Evolutionary conservation across 2,797 vertebrate genomes (phyloP).

Genomic region (Miichthys miiuy): DNA sequence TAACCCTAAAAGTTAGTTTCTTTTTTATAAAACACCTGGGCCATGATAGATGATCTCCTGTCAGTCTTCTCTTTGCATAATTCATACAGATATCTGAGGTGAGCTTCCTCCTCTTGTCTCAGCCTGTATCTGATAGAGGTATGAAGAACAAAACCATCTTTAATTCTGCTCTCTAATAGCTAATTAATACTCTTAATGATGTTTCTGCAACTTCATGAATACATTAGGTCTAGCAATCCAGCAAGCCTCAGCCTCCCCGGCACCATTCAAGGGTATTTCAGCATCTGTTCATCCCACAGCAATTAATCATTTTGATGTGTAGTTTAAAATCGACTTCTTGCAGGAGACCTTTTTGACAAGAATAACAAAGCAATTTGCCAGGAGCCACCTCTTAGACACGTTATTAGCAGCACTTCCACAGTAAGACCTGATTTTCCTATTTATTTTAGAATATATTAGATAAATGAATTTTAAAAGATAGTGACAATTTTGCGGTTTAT

Average conservation of each 20-base stretch:
- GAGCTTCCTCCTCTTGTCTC: constrained; percentile 14
- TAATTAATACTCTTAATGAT: constrained; percentile 92
- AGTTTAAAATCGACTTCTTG: constrained; percentile 96
- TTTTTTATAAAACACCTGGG: neutral
- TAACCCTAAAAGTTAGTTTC: no score
- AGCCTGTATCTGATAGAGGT: constrained; percentile 12
- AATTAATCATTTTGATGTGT: constrained; percentile 99
- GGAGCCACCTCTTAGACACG: constrained; percentile 93
- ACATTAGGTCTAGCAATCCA: constrained; percentile 88
- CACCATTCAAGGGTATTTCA: constrained; percentile 93
- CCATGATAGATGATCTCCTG: neutral
- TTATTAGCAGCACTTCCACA: constrained; percentile 93
- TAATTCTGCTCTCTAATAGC: constrained; percentile 78
- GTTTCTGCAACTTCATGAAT: constrained; percentile 91
- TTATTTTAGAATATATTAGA: constrained; percentile 63
- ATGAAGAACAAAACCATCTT: constrained; percentile 36
- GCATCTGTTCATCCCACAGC: constrained; percentile 96
- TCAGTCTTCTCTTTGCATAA: neutral
- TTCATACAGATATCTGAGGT: neutral
- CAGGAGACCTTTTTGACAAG: constrained; percentile 92
- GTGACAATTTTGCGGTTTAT: constrained; percentile 64
- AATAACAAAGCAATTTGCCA: constrained; percentile 99
- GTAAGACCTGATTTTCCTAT: constrained; percentile 81
- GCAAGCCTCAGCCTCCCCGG: constrained; percentile 85
- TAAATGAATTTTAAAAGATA: constrained; percentile 86